A percentile compares a stretch with the other conserved stretches of the same genome.
phyloP scores from a whole-genome alignment of 2,888 invertebrate species.

The Scelioninae gen. 1 region DNA sequence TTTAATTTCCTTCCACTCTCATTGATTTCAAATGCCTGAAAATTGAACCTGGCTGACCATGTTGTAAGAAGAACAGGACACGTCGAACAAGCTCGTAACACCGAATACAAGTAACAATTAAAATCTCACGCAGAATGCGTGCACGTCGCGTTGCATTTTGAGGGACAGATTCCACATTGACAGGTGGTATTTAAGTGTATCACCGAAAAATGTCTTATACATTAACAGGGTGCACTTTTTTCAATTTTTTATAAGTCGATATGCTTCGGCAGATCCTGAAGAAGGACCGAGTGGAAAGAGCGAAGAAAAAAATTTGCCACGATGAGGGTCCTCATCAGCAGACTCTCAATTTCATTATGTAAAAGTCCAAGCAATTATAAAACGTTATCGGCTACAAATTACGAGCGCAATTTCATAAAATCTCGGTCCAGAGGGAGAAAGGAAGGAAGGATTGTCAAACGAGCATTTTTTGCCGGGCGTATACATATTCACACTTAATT shows the following conservation, averaged over 20 bases:
- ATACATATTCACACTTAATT: constrained; percentile 69
- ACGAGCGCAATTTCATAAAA: constrained; percentile 54
- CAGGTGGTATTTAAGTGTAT: constrained; percentile 57
- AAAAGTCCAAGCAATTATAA: constrained; percentile 49
- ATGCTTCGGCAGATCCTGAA: constrained; percentile 3
- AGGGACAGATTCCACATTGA: constrained; percentile 55
- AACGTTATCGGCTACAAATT: constrained; percentile 58
- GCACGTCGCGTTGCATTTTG: constrained; percentile 56
- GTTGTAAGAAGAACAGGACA: constrained; percentile 25
- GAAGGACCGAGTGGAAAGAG: background rate
- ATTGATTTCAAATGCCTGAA: constrained; percentile 38
- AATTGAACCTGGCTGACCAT: constrained; percentile 18
- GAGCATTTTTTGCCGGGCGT: constrained; percentile 52
- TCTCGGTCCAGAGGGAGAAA: constrained; percentile 41
- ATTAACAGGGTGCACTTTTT: constrained; percentile 18
- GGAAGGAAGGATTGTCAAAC: constrained; percentile 39
- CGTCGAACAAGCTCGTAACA: constrained; percentile 37
- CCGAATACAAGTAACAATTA: constrained; percentile 56
- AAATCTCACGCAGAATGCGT: constrained; percentile 59
- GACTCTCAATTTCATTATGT: constrained; percentile 55
- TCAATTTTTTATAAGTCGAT: constrained; percentile 27
- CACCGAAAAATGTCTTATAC: constrained; percentile 42
- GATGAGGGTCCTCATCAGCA: constrained; percentile 34
- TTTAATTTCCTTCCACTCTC: constrained; percentile 24
- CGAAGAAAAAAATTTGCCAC: constrained; percentile 32